These are phyloP conservation scores for Coranthus polyacanthus DNA, from an alignment of 2,797 vertebrate genomes.

Conservation along the genomic window DNA sequence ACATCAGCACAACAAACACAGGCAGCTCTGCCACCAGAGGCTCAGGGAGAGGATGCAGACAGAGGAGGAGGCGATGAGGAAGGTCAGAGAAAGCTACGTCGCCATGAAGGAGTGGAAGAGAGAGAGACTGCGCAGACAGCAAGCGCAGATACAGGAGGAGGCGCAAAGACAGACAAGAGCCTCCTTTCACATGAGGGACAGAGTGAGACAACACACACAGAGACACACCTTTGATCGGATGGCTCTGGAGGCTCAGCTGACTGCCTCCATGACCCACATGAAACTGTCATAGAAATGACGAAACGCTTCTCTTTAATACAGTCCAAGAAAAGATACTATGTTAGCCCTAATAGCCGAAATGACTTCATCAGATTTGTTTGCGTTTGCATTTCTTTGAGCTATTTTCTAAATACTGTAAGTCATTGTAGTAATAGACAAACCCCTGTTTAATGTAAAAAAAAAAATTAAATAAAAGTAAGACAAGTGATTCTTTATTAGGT, in stretches of 20 bases:
- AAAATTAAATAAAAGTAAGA: too few relatives aligned
- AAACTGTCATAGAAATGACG: conserved; percentile 62
- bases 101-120: conserved; percentile 78
- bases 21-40: conserved; percentile 71
- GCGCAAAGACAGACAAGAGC: conserved; percentile 75
- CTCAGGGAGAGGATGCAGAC: conserved; percentile 76
- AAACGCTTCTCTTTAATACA: too few relatives aligned
- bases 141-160: conserved; percentile 77
- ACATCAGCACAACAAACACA: conserved; percentile 58
- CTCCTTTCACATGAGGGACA: conserved; percentile 83
- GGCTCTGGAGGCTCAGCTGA: conserved; percentile 80
- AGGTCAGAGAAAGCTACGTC: conserved; percentile 67
- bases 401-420: too few relatives aligned
- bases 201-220: conserved; percentile 70
- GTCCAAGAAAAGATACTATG: too few relatives aligned
- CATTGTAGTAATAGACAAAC: too few relatives aligned
- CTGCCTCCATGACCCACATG: conserved; percentile 62
- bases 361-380: too few relatives aligned
- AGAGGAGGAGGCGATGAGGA: conserved; percentile 77
- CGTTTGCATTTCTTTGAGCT: too few relatives aligned
- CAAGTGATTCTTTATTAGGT: too few relatives aligned
- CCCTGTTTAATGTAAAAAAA: too few relatives aligned
- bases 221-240: conserved; percentile 76
- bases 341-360: too few relatives aligned
- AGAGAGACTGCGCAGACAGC: conserved; percentile 73